Percentiles rank a stretch among this genome's conserved stretches.
phyloP scores from a whole-genome alignment of 2,888 invertebrate genomes.

The Prionchulus punctatus region DNA sequence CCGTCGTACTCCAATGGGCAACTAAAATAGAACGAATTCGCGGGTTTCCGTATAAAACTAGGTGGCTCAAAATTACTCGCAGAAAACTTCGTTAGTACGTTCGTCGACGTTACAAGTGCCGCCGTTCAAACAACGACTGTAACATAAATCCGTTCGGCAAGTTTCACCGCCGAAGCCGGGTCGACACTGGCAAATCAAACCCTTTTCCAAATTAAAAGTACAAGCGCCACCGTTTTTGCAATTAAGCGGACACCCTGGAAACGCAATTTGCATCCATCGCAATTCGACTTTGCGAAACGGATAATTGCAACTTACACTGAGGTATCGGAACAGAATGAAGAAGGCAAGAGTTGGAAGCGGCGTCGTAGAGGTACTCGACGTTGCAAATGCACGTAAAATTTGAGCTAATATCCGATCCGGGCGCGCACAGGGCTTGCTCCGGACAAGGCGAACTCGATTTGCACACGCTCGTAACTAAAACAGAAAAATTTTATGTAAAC shows the following conservation, averaged over 20 bases:
- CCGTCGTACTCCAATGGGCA: slow-evolving; percentile 52
- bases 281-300: background rate
- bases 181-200: slow-evolving; percentile 48
- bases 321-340: background rate
- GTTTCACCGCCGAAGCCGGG: slow-evolving; percentile 48
- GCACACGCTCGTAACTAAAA: background rate
- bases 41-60: background rate
- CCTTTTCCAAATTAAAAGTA: slow-evolving; percentile 37
- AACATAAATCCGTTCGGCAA: slow-evolving; percentile 54
- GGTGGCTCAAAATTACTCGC: background rate
- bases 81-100: slow-evolving; percentile 18
- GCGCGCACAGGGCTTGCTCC: background rate
- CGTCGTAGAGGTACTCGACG: background rate
- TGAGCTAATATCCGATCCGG: background rate
- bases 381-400: background rate
- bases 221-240: slow-evolving; percentile 46
- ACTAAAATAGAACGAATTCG: slow-evolving; percentile 5
- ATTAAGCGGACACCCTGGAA: slow-evolving; percentile 16
- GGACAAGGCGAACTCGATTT: background rate
- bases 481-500: background rate
- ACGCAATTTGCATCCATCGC: background rate
- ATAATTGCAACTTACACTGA: background rate
- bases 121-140: slow-evolving; percentile 42
- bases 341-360: background rate
- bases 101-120: slow-evolving; percentile 45